These are phyloP conservation scores for Coreoperca whiteheadi DNA, from an alignment of 2,113 vertebrate genomes.

Conservation along the genomic window DNA sequence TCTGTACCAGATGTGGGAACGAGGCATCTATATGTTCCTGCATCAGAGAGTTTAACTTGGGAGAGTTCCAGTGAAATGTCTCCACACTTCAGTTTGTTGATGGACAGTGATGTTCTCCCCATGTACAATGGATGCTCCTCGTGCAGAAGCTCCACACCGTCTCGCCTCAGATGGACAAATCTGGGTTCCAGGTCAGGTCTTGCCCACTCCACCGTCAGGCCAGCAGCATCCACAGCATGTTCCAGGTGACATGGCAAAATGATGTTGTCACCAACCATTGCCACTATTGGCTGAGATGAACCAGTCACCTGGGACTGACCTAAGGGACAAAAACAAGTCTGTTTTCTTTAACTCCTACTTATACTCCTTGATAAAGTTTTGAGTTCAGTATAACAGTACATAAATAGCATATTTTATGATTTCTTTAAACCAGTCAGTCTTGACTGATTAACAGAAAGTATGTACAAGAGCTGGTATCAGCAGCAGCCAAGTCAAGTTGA, in stretches of 20 bases:
- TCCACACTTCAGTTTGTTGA: conserved; percentile 7
- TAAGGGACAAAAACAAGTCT: background rate
- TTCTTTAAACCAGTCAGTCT: background rate
- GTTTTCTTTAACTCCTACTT: too few species aligned
- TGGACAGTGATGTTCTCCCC: conserved; percentile 1
- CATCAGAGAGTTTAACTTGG: conserved; percentile 14
- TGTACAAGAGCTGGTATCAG: too few species aligned
- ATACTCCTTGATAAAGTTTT: too few species aligned
- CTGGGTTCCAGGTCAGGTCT: background rate
- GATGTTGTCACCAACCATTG: conserved; percentile 13
- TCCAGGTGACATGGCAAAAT: conserved; percentile 23
- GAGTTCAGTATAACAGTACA: too few species aligned
- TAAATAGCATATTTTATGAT: background rate
- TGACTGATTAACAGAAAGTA: background rate
- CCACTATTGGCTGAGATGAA: background rate
- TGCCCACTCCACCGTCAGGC: conserved; percentile 3
- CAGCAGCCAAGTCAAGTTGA: too few species aligned
- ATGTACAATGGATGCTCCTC: background rate
- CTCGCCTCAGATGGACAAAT: conserved; percentile 23
- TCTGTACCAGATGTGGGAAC: background rate
- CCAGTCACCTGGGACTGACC: conserved; percentile 2
- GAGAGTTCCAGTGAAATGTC: conserved; percentile 35
- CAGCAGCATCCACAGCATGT: background rate
- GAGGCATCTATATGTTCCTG: background rate
- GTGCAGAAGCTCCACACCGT: background rate